Percentiles rank a stretch among this genome's conserved stretches.
Conservation (phyloP, 2,113 vertebrate species). For the Aramus guarauna region DNA sequence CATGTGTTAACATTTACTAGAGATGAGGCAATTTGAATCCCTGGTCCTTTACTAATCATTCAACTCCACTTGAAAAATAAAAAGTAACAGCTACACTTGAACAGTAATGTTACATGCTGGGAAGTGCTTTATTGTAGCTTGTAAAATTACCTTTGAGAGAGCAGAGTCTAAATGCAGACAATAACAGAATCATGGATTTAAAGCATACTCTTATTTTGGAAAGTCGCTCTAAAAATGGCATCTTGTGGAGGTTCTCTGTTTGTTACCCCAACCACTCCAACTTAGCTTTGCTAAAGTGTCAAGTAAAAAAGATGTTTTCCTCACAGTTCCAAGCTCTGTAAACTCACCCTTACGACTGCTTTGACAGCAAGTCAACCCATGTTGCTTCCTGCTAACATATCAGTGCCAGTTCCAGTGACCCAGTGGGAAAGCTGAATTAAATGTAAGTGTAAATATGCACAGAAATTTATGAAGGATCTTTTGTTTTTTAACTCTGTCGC, state of each 20-base stretch:
- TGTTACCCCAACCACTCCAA: neutral
- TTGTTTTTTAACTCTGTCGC: neutral
- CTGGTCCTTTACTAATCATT: conserved; percentile 50
- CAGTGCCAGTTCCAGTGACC: conserved; percentile 5
- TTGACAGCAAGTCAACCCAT: conserved; percentile 19
- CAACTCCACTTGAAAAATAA: conserved; percentile 59
- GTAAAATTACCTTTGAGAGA: conserved; percentile 53
- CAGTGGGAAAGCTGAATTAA: neutral
- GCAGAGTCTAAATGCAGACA: conserved; percentile 49
- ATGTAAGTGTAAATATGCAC: neutral
- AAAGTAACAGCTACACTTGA: conserved; percentile 51
- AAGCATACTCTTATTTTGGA: conserved; percentile 36
- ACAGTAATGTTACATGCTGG: conserved; percentile 51
- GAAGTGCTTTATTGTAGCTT: conserved; percentile 50
- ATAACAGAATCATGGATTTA: conserved; percentile 14
- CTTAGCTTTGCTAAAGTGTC: conserved; percentile 7
- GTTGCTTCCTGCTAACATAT: neutral
- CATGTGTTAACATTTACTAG: conserved; percentile 44
- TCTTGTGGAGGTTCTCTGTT: neutral
- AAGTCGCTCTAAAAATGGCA: conserved; percentile 44
- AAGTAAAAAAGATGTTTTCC: conserved; percentile 20
- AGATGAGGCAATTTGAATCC: conserved; percentile 53
- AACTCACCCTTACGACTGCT: neutral
- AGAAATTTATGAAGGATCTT: conserved; percentile 22
- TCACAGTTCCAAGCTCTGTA: neutral